phyloP scores from a whole-genome alignment of 2,113 vertebrate species.

The Illadopsis cleaveri region DNA sequence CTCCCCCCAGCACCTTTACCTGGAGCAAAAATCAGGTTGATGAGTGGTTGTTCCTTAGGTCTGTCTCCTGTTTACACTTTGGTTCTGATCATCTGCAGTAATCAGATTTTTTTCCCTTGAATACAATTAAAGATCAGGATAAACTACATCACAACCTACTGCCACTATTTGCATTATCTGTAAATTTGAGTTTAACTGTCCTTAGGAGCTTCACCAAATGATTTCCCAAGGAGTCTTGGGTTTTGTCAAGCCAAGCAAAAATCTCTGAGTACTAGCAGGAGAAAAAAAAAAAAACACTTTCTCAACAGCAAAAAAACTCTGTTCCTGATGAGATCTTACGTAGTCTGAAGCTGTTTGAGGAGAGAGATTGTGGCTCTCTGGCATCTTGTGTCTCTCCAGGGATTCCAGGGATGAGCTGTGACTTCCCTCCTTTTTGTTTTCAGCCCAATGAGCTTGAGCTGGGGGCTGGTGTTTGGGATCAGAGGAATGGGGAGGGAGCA shows the following conservation, averaged over 20 bases:
- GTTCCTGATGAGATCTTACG: neutral
- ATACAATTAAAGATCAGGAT: neutral
- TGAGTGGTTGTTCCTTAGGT: neutral
- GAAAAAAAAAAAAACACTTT: neutral
- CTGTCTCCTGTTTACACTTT: neutral
- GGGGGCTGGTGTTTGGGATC: slow-evolving; percentile 35
- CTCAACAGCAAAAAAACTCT: neutral
- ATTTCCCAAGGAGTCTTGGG: neutral
- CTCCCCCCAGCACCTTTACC: neutral
- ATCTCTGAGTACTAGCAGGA: neutral
- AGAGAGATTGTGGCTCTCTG: neutral
- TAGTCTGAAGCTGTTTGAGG: neutral
- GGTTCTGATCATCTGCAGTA: neutral
- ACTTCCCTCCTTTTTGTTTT: neutral
- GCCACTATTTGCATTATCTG: neutral
- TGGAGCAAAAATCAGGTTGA: neutral
- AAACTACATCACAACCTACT: neutral
- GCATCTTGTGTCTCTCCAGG: neutral
- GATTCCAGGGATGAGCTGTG: slow-evolving; percentile 23
- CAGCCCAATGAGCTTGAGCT: neutral
- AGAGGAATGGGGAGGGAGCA: slow-evolving; percentile 26
- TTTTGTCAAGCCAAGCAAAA: neutral
- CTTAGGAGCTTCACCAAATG: neutral
- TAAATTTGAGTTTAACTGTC: neutral
- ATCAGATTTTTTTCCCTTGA: neutral